Evolutionary conservation across 2,797 vertebrate genomes (phyloP).

Genomic region (Avahi laniger): DNA sequence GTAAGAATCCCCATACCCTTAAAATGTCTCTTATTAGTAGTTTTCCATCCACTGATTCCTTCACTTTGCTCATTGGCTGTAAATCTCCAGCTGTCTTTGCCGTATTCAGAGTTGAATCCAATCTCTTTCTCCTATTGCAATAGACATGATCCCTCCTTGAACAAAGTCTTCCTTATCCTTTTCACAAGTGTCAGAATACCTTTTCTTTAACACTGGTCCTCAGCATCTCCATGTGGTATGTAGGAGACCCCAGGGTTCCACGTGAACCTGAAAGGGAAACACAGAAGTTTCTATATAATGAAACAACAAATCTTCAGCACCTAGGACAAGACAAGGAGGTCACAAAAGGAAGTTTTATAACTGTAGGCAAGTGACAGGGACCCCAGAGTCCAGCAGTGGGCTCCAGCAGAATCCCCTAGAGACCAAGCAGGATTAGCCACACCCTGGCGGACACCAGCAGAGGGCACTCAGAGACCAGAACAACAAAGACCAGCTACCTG

Average conservation of each 20-base stretch:
- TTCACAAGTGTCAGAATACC: not conserved
- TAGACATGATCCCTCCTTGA: not conserved
- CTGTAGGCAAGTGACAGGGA: not conserved
- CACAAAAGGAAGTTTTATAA: not conserved
- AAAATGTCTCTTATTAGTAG: not conserved
- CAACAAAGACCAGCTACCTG: not conserved
- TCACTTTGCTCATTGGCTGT: not conserved
- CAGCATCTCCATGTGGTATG: not conserved
- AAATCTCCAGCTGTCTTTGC: not conserved
- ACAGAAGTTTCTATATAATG: not conserved
- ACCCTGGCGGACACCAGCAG: not conserved
- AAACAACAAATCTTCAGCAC: not conserved
- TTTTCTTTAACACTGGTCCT: not conserved
- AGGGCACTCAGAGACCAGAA: constrained; percentile 23
- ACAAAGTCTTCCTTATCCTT: not conserved
- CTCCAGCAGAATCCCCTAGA: not conserved
- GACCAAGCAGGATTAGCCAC: not conserved
- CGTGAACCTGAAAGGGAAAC: not conserved
- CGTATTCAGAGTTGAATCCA: not conserved
- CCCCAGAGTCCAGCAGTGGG: not conserved
- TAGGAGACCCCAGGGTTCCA: not conserved
- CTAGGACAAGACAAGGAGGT: not conserved
- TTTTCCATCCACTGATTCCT: not conserved
- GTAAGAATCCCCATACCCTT: not conserved
- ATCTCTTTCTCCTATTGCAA: not conserved